Percentiles rank a stretch among this genome's conserved stretches.
These are phyloP conservation scores for Hymenopus coronatus DNA, from an alignment of 2,888 invertebrate genomes.

Conservation along the genomic window DNA sequence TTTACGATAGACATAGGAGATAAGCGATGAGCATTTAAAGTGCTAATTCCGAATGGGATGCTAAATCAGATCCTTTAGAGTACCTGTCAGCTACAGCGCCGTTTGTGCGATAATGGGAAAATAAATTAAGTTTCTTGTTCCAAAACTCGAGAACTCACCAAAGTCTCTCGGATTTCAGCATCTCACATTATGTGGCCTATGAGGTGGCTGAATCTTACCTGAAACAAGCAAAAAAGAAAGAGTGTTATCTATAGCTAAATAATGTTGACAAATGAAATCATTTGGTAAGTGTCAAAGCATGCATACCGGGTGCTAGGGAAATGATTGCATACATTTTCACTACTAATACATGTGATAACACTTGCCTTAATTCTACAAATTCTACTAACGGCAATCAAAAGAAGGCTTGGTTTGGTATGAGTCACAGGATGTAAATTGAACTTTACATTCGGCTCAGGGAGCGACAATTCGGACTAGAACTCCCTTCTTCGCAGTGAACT, in stretches of 20 bases:
- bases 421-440: too few relatives aligned
- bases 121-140: neutral
- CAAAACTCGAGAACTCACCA: neutral
- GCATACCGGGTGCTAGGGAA: too few relatives aligned
- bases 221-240: neutral
- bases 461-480: too few relatives aligned
- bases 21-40: neutral
- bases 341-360: too few relatives aligned
- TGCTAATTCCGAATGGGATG: neutral
- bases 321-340: too few relatives aligned
- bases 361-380: too few relatives aligned
- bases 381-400: too few relatives aligned
- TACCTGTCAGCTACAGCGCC: neutral
- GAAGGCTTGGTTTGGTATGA: too few relatives aligned
- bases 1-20: neutral
- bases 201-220: neutral
- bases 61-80: neutral
- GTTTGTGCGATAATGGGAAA: neutral
- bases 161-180: neutral
- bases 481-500: too few relatives aligned
- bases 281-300: neutral
- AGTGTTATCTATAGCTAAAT: neutral
- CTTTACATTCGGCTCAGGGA: too few relatives aligned
- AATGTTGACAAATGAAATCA: neutral
- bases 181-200: too few relatives aligned